Percentiles rank a stretch among this genome's conserved stretches.
phyloP scores from a whole-genome alignment of 2,113 vertebrate genomes.

The Ictalurus furcatus region DNA sequence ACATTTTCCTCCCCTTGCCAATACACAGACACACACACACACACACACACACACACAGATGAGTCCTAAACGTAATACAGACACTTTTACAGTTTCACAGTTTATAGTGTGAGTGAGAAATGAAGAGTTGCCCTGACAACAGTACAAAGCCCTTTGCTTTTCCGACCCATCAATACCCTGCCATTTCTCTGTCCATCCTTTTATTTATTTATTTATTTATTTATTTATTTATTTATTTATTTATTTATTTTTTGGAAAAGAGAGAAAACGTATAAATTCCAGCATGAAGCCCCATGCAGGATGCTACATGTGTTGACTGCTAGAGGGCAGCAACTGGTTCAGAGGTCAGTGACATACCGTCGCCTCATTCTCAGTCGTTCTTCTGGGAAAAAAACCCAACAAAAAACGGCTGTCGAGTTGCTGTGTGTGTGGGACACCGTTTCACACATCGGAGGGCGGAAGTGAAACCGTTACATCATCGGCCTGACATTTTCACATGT shows the following conservation, averaged over 20 bases:
- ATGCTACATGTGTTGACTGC: neutral
- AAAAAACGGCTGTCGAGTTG: neutral
- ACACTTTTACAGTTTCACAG: neutral
- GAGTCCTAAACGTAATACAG: neutral
- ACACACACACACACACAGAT: neutral
- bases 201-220: neutral
- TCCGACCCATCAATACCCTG: neutral
- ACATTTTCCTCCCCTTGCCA: too few species aligned
- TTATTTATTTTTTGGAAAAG: neutral
- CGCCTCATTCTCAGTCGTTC: slow-evolving; percentile 1
- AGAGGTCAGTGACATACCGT: slow-evolving; percentile 1
- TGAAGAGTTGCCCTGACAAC: neutral
- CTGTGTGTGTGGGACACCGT: slow-evolving; percentile 16
- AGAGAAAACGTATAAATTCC: neutral
- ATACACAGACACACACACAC: neutral
- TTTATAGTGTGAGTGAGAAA: neutral
- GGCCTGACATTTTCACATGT: slow-evolving; percentile 47
- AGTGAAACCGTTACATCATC: slow-evolving; percentile 52
- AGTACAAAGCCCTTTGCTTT: neutral
- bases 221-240: neutral
- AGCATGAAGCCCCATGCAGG: neutral
- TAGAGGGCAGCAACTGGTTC: slow-evolving; percentile 39
- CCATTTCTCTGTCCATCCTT: neutral
- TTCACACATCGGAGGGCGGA: slow-evolving; percentile 33
- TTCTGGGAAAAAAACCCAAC: neutral